Evolutionary conservation across 2,113 vertebrate genomes (phyloP), one percentile per base, ranked within the genome.

Genomic region (Hucho hucho): DNA sequence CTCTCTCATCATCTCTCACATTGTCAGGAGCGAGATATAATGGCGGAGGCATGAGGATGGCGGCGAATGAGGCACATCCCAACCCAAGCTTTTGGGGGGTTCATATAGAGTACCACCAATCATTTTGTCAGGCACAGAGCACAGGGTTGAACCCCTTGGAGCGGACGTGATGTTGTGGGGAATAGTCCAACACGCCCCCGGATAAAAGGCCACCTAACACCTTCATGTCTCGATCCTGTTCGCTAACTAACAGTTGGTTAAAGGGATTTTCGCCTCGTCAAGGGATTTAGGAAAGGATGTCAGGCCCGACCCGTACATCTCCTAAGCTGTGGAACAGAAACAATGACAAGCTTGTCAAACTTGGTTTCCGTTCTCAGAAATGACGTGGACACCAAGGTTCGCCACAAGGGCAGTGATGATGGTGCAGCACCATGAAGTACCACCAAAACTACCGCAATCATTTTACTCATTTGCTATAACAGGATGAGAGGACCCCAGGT

Each of bases 71-170:
- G 47, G 24, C 24, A 46, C n/a, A 69, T 43, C 22, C 3, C 3
- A 28, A 22, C 6, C 4, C 11, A 14, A 20, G 28, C 16, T 13
- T 67, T 26, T 70, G n/a, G 11, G 43, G 18, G 59, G 86, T 75
- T 90, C 89, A 85, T 69, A 49, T 29, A 80, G 79, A 88, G 89
- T 89, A 64, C 64, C 80, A 76, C 47, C 72, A 56, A 76, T 82
- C 49, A 79, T 81, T 81, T 82, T 49, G 66, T 18, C 59, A 7
- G 70, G 70, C 24, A 13, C 24, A 64, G 84, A 79, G 84, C 73
- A 26, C 9, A n/a, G 37, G 79, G 76, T 81, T 69, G 85, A 80
- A 61, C 56, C 81, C 37, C 32, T 4, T 1, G 61, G 32, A 3
- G 47, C 64, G 47, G 22, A 20, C 71, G 6, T 63, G 3, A 72